Evolutionary conservation across 1,140 invertebrate genomes (phyloP).

Genomic region (Philotrypesis tridentata): DNA sequence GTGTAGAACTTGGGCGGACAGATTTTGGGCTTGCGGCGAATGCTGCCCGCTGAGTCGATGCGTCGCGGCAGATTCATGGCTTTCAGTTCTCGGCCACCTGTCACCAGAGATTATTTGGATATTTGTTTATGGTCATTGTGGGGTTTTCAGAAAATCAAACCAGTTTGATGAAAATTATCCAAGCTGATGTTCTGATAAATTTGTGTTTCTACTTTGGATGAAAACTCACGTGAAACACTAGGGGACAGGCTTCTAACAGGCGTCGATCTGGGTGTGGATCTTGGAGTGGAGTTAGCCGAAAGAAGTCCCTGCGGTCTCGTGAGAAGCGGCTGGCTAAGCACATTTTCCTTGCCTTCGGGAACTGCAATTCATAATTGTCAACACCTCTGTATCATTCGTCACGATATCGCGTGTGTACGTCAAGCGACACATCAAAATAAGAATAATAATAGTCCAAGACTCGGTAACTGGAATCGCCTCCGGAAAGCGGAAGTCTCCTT

Average conservation of each 20-base stretch:
- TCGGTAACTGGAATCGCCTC: not conserved
- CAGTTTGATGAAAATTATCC: too few relatives aligned
- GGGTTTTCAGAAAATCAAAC: too few relatives aligned
- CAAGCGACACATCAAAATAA: not conserved
- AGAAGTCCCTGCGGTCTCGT: constrained; percentile 78
- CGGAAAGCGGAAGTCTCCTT: constrained; percentile 2
- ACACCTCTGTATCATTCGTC: not conserved
- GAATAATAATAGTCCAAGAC: not conserved
- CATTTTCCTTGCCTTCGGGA: constrained; percentile 86
- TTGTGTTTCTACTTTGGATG: not conserved
- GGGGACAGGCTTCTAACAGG: constrained; percentile 82
- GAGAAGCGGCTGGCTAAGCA: constrained; percentile 78
- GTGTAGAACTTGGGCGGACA: constrained; percentile 89
- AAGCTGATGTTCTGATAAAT: too few relatives aligned
- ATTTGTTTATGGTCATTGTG: not conserved
- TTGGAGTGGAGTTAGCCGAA: constrained; percentile 81
- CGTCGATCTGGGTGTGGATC: constrained; percentile 82
- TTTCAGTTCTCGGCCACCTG: constrained; percentile 64
- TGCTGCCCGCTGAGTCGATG: constrained; percentile 47
- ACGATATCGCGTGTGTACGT: not conserved
- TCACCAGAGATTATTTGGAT: not conserved
- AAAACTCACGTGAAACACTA: constrained; percentile 57
- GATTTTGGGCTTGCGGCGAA: constrained; percentile 62
- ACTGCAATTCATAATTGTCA: constrained; percentile 71
- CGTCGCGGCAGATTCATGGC: constrained; percentile 56